Conservation (phyloP, 2,888 invertebrate genomes). For the Odontomyia ornata region DNA sequence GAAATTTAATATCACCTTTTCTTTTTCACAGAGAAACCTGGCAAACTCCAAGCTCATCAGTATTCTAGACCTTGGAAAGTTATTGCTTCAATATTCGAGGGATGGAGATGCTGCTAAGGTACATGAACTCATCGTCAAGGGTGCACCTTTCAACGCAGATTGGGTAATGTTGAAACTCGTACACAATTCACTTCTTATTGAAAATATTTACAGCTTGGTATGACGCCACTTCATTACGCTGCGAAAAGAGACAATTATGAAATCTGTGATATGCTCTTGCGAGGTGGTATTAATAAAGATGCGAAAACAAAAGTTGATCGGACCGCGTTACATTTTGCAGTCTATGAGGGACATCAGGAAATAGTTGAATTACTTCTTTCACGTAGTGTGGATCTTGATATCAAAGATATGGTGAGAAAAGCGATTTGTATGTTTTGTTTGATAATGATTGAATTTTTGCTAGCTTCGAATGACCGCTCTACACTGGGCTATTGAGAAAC, state of each 20-base stretch:
- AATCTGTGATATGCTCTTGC: slow-evolving; percentile 81
- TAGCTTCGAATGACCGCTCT: slow-evolving; percentile 89
- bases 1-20: no score
- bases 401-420: slow-evolving; percentile 77
- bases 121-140: slow-evolving; percentile 79
- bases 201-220: slow-evolving; percentile 81
- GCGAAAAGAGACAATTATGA: slow-evolving; percentile 81
- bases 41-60: background rate
- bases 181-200: background rate
- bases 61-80: slow-evolving; percentile 81
- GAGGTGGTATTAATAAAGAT: slow-evolving; percentile 88
- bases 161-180: slow-evolving; percentile 71
- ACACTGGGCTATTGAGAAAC: slow-evolving; percentile 92
- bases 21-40: background rate
- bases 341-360: slow-evolving; percentile 81
- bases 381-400: slow-evolving; percentile 77
- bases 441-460: background rate
- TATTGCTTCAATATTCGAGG: slow-evolving; percentile 80
- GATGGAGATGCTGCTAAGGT: slow-evolving; percentile 82
- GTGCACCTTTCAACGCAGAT: slow-evolving; percentile 92
- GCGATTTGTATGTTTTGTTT: no score
- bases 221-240: slow-evolving; percentile 88
- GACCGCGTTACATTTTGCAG: slow-evolving; percentile 90
- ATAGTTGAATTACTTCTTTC: slow-evolving; percentile 76
- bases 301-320: slow-evolving; percentile 91